Base-by-base conservation (phyloP, 2,888 invertebrate species). In the Aricia artaxerxes region DNA sequence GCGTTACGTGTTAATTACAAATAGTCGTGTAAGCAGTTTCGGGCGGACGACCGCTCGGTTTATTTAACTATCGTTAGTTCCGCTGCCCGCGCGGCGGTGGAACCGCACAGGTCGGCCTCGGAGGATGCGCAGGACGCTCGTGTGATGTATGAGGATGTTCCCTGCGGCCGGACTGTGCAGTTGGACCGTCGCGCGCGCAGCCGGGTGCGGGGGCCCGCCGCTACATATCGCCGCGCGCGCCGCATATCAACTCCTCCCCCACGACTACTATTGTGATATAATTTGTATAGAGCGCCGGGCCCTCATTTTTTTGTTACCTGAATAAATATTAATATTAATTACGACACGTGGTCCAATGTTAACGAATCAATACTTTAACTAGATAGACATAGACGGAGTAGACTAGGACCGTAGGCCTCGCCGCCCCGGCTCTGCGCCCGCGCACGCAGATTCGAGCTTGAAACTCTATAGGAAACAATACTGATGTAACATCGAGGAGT, bases 321-420 rank as follows among this genome's bases (percentile, higher is more conserved):
- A 95, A 91, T 94, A 91, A 90, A 92, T 93, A 93, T 90, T 92
- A 92, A 90, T 89, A 89, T 91, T 91, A 92, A 92, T 92, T 93
- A 94, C 92, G 87, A 94, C 92, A 88, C 91, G 94, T 93, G 94
- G 94, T 94, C 94, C 94, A 95, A 95, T 94, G 92, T 93, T 94
- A 90, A 92, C 90, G 92, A 92, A 93, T 92, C 93, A 92, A 92
- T 92, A 92, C 88, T 91, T 86, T 89, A 91, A 90, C 89, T 93
- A 93, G 91, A 91, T 94, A 94, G 92, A 86, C 87, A 86, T 57
- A 16, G 57, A 57, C 57, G 57, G 57, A 57, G 89, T 89, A 92
- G 87, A 89, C 73, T 40, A 78, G 76, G 13, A 31, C 53, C 53
- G 75, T 24, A 31, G 35, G 11, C 69, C 69, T 64, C 61, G 61